Base-by-base conservation (phyloP, 2,888 invertebrate genomes). In the Nasonia oneida region DNA sequence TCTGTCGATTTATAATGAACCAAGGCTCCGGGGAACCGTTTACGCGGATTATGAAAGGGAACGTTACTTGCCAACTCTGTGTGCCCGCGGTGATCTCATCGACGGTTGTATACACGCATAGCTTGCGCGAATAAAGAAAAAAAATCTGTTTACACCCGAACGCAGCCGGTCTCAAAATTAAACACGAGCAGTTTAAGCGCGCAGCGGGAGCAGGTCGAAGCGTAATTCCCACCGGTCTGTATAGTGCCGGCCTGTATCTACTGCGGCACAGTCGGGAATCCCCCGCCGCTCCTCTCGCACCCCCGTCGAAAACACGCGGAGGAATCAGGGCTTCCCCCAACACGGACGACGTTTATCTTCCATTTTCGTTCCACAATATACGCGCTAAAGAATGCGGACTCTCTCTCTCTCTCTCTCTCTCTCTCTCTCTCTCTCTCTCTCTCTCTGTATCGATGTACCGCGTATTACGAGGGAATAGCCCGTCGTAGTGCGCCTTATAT, bases 401-500 rank as follows among this genome's bases (percentile, higher is more conserved):
- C 23, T 29, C 29, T 29, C 29, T 29, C 29, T 29, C 29, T 29
- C 29, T 29, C 29, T 29, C 29, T 29, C 29, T 29, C 29, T 29
- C 29, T 29, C 29, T 29, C 29, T 29, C 29, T 29, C 29, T 29
- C 29, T 29, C 29, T 29, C 29, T 29, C 29, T 29, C 1, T 29
- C 29, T 29, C 29, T 29, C 29, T 29, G 29, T 29, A 29, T 29
- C 29, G 29, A 29, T 29, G 29, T 29, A 1, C 29, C n/a, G n/a
- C 57, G 6, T n/a, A n/a, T 71, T 71, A 18, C 14, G 53, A 42
- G 23, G 50, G 57, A 71, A 53, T 8, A 78, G 39, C 79, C 64
- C 53, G n/a, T 8, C 50, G 47, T 53, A 39, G 53, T 53, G 50
- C 15, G 74, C 12, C 6, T 47, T 50, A 15, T 50, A 15, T 15